Conservation (phyloP, 2,888 invertebrate species). For the Drosophila paranaensis region DNA sequence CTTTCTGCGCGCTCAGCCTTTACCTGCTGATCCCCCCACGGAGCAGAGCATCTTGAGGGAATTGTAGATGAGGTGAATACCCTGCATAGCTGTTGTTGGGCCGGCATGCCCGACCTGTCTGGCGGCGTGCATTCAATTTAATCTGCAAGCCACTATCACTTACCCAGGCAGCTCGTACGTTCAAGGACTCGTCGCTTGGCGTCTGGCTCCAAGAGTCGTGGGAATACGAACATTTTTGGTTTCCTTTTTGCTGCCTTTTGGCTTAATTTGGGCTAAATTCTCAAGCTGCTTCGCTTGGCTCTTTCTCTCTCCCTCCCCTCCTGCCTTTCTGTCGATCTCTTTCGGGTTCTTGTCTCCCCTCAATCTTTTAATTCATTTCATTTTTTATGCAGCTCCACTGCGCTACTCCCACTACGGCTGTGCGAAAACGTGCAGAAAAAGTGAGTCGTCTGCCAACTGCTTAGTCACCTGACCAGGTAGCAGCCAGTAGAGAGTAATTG, state of each 20-base stretch:
- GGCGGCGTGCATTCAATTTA: conserved; percentile 48
- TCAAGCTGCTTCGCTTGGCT: conserved; percentile 39
- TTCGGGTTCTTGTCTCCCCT: conserved; percentile 56
- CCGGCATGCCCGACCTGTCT: conserved; percentile 66
- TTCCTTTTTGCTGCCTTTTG: conserved; percentile 22
- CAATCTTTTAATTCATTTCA: conserved; percentile 44
- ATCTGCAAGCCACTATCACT: conserved; percentile 44
- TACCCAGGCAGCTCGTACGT: conserved; percentile 29
- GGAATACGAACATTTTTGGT: conserved; percentile 46
- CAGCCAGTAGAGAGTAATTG: conserved; percentile 28
- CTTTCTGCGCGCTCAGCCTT: conserved; percentile 47
- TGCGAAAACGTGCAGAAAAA: conserved; percentile 26
- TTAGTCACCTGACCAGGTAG: conserved; percentile 55
- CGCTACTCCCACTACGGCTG: conserved; percentile 50
- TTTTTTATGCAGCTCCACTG: conserved; percentile 17
- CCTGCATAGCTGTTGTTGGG: conserved; percentile 39
- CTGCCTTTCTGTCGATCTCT: too few species aligned
- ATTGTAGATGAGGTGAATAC: conserved; percentile 48
- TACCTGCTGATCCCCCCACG: conserved; percentile 65
- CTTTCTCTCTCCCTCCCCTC: neutral
- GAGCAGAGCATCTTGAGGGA: conserved; percentile 17
- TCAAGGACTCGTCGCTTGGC: conserved; percentile 60
- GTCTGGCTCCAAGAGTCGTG: conserved; percentile 68
- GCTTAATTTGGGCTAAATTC: conserved; percentile 38
- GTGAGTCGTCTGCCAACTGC: conserved; percentile 35